Percentiles rank a stretch among this genome's conserved stretches.
These are phyloP conservation scores for Cephus nigrinus DNA, from an alignment of 2,888 invertebrate genomes.

Conservation along the genomic window DNA sequence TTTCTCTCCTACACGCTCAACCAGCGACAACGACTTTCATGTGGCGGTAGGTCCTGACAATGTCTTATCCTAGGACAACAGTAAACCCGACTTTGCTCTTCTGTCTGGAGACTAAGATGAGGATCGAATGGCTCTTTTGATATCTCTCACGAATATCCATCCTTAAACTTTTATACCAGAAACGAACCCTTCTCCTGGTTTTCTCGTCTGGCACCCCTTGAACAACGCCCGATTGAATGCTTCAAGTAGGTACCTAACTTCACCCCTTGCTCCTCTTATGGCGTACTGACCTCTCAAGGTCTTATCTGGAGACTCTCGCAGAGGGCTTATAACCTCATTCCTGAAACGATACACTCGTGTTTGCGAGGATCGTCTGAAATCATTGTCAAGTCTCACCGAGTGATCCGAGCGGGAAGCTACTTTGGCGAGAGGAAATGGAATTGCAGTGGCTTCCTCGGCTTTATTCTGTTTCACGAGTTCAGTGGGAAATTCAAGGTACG, in stretches of 20 bases:
- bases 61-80: conserved; percentile 28
- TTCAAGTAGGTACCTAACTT: not conserved
- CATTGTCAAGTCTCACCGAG: not conserved
- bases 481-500: not conserved
- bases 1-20: conserved; percentile 11
- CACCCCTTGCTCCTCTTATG: conserved; percentile 25
- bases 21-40: conserved; percentile 40
- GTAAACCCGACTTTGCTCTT: conserved; percentile 13
- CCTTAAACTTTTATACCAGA: not conserved
- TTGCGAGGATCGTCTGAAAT: not conserved
- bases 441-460: not conserved
- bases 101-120: conserved; percentile 12
- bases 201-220: conserved; percentile 11
- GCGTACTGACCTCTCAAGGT: conserved; percentile 53
- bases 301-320: conserved; percentile 33
- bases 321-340: conserved; percentile 11
- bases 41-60: conserved; percentile 55
- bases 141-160: conserved; percentile 22
- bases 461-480: not conserved
- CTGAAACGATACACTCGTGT: conserved; percentile 11
- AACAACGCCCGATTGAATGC: conserved; percentile 17
- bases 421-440: not conserved
- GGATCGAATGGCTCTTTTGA: conserved; percentile 38
- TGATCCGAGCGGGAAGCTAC: not conserved
- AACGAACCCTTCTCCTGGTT: not conserved